A percentile compares a stretch with the other conserved stretches of the same genome.
Conservation (phyloP, 2,113 vertebrate species). For the Melanostigma gelatinosum region DNA sequence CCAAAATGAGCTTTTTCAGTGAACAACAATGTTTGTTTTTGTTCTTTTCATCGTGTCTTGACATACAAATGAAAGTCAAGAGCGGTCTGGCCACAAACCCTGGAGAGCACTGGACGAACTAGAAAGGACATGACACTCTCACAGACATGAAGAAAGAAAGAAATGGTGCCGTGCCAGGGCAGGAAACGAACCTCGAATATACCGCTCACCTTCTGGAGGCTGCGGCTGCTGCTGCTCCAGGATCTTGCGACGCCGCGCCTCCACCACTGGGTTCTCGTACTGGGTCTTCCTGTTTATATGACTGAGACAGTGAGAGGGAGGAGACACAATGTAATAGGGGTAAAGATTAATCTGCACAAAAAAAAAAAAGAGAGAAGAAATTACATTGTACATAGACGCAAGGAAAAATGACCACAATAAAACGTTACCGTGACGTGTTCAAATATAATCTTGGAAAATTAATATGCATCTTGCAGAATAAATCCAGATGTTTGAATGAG, state of each 20-base stretch:
- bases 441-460: too few relatives aligned
- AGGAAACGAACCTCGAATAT: constrained; percentile 85
- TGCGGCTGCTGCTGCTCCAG: constrained; percentile 88
- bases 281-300: constrained; percentile 99
- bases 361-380: too few relatives aligned
- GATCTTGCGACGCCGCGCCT: constrained; percentile 89
- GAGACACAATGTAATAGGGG: background rate
- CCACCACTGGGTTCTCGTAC: constrained; percentile 96
- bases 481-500: too few relatives aligned
- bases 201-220: constrained; percentile 93
- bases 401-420: too few relatives aligned
- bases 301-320: constrained; percentile 75
- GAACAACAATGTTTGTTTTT: background rate
- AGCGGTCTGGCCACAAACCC: constrained; percentile 58
- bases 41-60: too few relatives aligned
- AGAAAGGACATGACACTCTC: constrained; percentile 62
- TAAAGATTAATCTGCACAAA: background rate
- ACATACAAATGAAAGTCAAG: background rate
- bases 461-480: too few relatives aligned
- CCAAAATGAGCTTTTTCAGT: background rate
- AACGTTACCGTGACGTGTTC: too few relatives aligned
- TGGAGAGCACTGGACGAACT: constrained; percentile 41
- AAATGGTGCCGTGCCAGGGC: constrained; percentile 80
- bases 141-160: constrained; percentile 81
- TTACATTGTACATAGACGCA: too few relatives aligned